Evolutionary conservation across 2,888 invertebrate genomes (phyloP), one percentile per base, ranked within the genome.

Genomic region (Callyntrura guangdongensis): DNA sequence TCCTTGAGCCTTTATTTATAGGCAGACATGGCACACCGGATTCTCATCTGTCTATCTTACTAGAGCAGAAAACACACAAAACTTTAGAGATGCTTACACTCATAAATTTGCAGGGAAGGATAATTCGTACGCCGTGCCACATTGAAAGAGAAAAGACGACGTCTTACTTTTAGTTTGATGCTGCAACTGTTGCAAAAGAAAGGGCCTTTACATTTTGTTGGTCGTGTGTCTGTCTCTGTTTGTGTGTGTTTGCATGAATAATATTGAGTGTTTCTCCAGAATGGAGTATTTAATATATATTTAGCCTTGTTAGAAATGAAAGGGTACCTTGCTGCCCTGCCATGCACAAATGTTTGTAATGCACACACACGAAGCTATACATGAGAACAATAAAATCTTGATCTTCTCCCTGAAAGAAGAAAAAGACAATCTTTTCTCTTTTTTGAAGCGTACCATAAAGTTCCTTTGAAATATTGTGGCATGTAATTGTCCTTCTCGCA

Each of bases 401-500:
- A 88, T 88, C 87, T 81, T 82, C 22, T 20, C 49, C 25, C 25
- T 20, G 45, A 47, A 81, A 49, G 69, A 47, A 72, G 49, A 59
- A 25, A n/a, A 67, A 82, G 82, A 88, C 56, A 69, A 81, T 59
- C 20, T 59, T 72, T 69, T 87, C 72, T 59, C 82, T 59, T 20
- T 72, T 83, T 83, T 83, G 83, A 89, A 83, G 77, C 83, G 74
- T 77, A 83, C 83, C 89, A 89, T 89, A 89, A 89, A 89, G 83
- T 83, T 89, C 61, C 89, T 89, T 89, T 89, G 89, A 89, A 89
- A 89, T 89, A 89, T 89, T 89, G 89, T 89, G 89, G 83, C 89
- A 83, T 89, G 83, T 83, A 74, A 83, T 89, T 89, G 89, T 89
- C 74, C 83, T 86, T 69, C 77, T 49, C 45, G 53, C 88, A 79